Evolutionary conservation across 2,888 invertebrate genomes (phyloP), one percentile per base, ranked within the genome.

Genomic region (Thera britannica): DNA sequence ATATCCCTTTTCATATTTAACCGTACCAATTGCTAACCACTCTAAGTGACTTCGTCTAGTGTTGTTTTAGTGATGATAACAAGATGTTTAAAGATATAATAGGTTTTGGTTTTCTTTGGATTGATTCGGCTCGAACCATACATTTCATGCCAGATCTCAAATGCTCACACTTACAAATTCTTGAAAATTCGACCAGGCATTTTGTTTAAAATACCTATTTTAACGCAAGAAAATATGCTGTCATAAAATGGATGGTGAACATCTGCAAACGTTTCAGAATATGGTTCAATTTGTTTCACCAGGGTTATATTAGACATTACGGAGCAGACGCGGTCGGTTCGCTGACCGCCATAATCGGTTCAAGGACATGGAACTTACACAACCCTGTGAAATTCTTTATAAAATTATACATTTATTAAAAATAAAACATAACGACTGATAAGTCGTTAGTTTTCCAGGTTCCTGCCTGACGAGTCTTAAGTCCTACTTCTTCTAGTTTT

Each of bases 281-380:
- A 48, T 62, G 55, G 49, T 41, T 68, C 52, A 58, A 54, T 57
- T 58, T 36, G 58, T 54, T 58, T 63, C 57, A 44, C 64, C 35
- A 62, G 12, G 48, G 12, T 44, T 55, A 62, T 58, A 66, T 57
- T 61, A 56, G 68, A 70, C 64, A 64, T 55, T 55, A 60, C 41
- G 61, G 34, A 63, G 68, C 65, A 65, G 52, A 65, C 75, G 23
- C 72, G 79, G 80, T 78, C 78, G 76, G 79, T 78, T 79, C 78
- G 73, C 49, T 73, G 80, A 36, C 79, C 79, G 73, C 67, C 62
- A 73, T 72, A 79, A 75, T 54, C 65, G 71, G 70, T 79, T 41
- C 49, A 59, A 49, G 35, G 49, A 48, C 55, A 52, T 52, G 34
- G 7, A 9, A 34, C 52, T 34, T 51, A 51, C 23, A n/a, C 7